Evolutionary conservation across 1,140 invertebrate species (phyloP), one percentile per base, ranked within the genome.

Genomic region (Oedothorax gibbosus): DNA sequence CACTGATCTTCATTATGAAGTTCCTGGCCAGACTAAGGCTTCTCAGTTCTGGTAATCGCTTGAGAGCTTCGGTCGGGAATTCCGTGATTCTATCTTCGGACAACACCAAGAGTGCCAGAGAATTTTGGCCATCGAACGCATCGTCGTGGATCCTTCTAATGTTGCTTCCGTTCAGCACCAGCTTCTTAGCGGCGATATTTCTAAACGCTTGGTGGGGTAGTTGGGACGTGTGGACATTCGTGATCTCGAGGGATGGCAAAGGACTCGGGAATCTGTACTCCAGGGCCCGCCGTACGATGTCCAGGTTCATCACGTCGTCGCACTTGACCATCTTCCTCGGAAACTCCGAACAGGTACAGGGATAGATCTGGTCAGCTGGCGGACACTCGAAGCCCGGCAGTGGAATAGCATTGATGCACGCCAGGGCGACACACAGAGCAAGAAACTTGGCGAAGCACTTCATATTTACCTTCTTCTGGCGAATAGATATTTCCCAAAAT

Each of bases 41-140:
- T 0, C 54, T 49, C 8, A 86, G 51, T 21, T 20, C n/a, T 11
- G 77, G 35, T 10, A 86, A 20, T 5, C 60, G 76, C 9, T 81
- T 80, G 10, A 86, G 54, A 21, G 85, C 85, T 80, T 66, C 69
- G 15, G 68, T 73, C 0, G 85, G 85, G 35, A 86, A 50, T n/a
- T 80, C 85, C n/a, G 62, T 60, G 12, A 86, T 20, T n/a, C 79
- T n/a, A 49, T 80, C 79, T 2, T 86, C 64, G 14, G 77, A 49
- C 2, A 86, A 21, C 12, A 68, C 49, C 51, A 86, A n/a, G n/a
- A 80, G 49, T 11, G 60, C 76, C 0, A 86, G 65, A 3, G 51
- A 15, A 10, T 73, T 60, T 73, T 80, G 77, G 6, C 77, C 77
- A 7, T 77, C 56, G 21, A 86, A 86, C 20, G 85, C 85, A 20